phyloP scores from a whole-genome alignment of 2,888 invertebrate genomes.

The Anagyrus pseudococci region DNA sequence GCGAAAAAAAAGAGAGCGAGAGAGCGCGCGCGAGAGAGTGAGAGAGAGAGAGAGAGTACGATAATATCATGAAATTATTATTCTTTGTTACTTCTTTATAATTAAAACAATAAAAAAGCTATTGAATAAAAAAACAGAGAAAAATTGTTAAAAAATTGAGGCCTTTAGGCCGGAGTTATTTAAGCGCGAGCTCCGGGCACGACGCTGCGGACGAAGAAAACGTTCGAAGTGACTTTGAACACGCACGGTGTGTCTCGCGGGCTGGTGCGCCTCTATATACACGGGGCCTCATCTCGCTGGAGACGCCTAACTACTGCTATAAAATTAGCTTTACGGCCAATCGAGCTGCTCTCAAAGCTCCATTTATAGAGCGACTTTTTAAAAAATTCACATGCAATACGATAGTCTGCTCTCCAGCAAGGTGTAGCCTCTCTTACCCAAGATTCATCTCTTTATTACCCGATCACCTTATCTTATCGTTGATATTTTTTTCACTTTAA shows the following conservation, averaged over 20 bases:
- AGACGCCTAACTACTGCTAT: too few relatives aligned
- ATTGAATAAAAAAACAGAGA: conserved; percentile 52
- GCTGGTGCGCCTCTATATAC: conserved; percentile 6
- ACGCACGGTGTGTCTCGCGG: conserved; percentile 28
- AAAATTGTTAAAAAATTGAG: conserved; percentile 6
- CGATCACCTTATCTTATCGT: conserved; percentile 9
- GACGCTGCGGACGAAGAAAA: conserved; percentile 4
- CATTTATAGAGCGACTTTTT: too few relatives aligned
- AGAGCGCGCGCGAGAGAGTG: too few relatives aligned
- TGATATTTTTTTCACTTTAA: not conserved
- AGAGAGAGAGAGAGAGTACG: conserved; percentile 44
- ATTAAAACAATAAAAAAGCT: conserved; percentile 59
- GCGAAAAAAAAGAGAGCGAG: not conserved
- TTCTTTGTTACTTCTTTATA: conserved; percentile 62
- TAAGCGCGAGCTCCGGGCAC: too few relatives aligned
- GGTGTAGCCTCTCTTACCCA: conserved; percentile 6
- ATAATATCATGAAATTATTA: conserved; percentile 61
- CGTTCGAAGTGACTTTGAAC: conserved; percentile 16
- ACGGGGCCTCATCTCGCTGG: conserved; percentile 3
- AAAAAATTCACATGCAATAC: too few relatives aligned
- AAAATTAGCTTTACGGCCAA: too few relatives aligned
- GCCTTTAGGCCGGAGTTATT: too few relatives aligned
- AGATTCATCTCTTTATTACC: conserved; percentile 24
- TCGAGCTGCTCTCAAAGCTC: too few relatives aligned
- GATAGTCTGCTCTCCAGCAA: not conserved